These are phyloP conservation scores for Meiosimyza platycephala DNA, from an alignment of 2,888 invertebrate genomes.

Conservation along the genomic window DNA sequence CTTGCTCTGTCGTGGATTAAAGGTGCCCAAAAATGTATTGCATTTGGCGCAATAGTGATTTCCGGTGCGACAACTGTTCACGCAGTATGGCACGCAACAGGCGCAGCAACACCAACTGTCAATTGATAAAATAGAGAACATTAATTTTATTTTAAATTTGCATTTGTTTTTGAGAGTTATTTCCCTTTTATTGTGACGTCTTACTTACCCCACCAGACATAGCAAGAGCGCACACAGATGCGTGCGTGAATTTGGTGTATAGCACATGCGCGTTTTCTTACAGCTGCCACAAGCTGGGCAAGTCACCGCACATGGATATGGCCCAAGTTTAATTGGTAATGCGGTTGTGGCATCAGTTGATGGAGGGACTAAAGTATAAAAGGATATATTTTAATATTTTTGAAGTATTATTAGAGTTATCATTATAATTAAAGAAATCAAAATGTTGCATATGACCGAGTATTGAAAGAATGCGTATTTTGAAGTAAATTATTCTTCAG, in stretches of 20 bases:
- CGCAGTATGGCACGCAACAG: constrained; percentile 64
- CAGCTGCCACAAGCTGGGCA: constrained; percentile 61
- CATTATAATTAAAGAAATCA: too few relatives aligned
- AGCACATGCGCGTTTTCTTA: constrained; percentile 60
- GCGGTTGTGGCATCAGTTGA: constrained; percentile 38
- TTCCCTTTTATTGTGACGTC: neutral
- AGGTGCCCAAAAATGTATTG: constrained; percentile 62
- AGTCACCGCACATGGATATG: constrained; percentile 59
- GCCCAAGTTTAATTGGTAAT: constrained; percentile 52
- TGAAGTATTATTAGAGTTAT: too few relatives aligned
- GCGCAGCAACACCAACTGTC: constrained; percentile 64
- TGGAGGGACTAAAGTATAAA: constrained; percentile 37
- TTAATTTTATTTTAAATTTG: neutral
- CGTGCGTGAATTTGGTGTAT: constrained; percentile 60
- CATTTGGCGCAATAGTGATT: constrained; percentile 64
- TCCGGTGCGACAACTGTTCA: constrained; percentile 65
- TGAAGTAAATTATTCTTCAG: too few relatives aligned
- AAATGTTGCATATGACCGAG: too few relatives aligned
- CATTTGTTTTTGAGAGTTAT: neutral
- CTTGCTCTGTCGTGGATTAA: constrained; percentile 50
- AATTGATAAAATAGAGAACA: constrained; percentile 14
- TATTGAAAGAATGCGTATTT: too few relatives aligned
- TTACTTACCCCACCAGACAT: constrained; percentile 60
- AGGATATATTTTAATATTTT: too few relatives aligned
- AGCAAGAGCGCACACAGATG: constrained; percentile 59